Evolutionary conservation across 1,140 invertebrate genomes (phyloP), one percentile per base, ranked within the genome.

Genomic region (Doryteuthis pealeii): DNA sequence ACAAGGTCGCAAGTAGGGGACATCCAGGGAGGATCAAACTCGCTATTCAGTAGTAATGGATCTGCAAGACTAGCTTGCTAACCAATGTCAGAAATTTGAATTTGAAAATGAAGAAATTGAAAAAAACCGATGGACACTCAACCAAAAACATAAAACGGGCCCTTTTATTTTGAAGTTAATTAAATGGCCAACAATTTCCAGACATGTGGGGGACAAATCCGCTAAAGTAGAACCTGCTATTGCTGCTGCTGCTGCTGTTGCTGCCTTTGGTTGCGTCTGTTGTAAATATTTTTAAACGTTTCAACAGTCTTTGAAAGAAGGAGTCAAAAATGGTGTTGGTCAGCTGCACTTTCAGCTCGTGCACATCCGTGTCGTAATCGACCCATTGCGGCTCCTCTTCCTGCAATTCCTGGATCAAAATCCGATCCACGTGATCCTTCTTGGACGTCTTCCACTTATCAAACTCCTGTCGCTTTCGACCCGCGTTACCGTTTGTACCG

Each of bases 341-440:
- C 8, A 93, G 85, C 76, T 92, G 90, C 80, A 92, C 90, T 83
- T 93, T 93, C 4, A 93, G 91, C 14, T 90, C 88, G 2, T 91
- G 82, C 82, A 93, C 92, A 81, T 93, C 92, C 30, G 91, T 88
- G 81, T 92, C 91, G 81, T 92, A 93, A 80, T 92, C 91, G 0
- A 92, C 91, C 92, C 93, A 94, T 69, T 91, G 89, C 6, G 90
- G 87, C 84, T 94, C 93, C 80, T 93, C 92, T 35, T 91, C 91
- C 74, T 91, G 90, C 26, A 92, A 89, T 84, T 93, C 93, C 62
- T 90, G 85, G 2, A 93, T 90, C 43, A 94, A 84, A 65, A 93
- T 86, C 78, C 92, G 91, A 83, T 94, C 93, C 0, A 94, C 92
- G 74, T 91, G 89, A 80, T 94, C 92, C 45, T 92, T 87, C 79